These are phyloP conservation scores for Ceyx melanurus DNA, from an alignment of 2,113 vertebrate species.

Conservation along the genomic window DNA sequence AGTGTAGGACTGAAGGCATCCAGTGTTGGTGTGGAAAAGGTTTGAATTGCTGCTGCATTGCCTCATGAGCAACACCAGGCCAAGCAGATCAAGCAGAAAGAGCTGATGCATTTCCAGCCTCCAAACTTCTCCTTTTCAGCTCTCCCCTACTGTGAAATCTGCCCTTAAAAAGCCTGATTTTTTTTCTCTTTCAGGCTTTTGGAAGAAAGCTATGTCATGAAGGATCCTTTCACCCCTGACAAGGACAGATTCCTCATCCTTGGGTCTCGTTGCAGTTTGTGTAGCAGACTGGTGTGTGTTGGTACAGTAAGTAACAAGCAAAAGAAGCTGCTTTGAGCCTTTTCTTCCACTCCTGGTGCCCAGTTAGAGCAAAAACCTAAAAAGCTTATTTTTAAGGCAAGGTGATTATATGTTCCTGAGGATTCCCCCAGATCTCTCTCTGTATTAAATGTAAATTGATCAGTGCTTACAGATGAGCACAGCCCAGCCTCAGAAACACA, in stretches of 20 bases:
- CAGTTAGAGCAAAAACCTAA: neutral
- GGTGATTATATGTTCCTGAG: neutral
- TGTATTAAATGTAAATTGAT: neutral
- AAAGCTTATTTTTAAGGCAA: neutral
- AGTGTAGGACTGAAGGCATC: neutral
- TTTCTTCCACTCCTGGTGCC: neutral
- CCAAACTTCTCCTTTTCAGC: neutral
- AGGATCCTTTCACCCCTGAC: slow-evolving; percentile 84
- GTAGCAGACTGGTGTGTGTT: slow-evolving; percentile 80
- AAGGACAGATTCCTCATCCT: slow-evolving; percentile 84
- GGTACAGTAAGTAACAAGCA: slow-evolving; percentile 75
- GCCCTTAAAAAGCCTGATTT: neutral
- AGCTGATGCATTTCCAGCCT: neutral
- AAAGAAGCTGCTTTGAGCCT: neutral
- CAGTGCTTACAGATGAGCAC: neutral
- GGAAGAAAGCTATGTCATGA: slow-evolving; percentile 86
- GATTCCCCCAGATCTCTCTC: neutral
- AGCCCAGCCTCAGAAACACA: neutral
- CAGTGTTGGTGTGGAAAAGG: neutral
- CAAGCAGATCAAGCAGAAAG: neutral
- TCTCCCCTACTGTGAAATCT: neutral
- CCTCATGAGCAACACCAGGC: neutral
- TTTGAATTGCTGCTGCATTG: neutral
- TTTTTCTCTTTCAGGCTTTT: slow-evolving; percentile 76
- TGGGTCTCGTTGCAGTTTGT: slow-evolving; percentile 83